These are phyloP conservation scores for Gymnogyps californianus DNA, from an alignment of 2,113 vertebrate genomes.

Conservation along the genomic window DNA sequence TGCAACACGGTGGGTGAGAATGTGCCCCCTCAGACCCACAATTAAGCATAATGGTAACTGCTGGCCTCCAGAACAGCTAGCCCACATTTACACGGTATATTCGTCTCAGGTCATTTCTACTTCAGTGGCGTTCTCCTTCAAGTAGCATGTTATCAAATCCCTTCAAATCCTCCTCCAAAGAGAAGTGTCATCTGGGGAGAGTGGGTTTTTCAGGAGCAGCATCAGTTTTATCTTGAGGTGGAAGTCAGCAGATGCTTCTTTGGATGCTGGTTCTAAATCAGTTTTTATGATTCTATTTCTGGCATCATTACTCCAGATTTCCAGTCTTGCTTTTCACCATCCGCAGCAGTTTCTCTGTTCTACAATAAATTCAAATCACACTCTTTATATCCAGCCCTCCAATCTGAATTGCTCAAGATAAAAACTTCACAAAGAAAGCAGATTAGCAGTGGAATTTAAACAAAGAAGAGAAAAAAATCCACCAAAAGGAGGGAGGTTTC, in stretches of 20 bases:
- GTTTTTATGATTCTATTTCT: slow-evolving; percentile 41
- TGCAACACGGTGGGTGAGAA: neutral
- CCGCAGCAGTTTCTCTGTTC: neutral
- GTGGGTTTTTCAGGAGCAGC: neutral
- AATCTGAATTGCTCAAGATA: neutral
- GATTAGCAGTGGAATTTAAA: neutral
- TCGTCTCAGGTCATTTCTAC: neutral
- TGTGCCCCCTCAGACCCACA: neutral
- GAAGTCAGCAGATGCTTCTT: slow-evolving; percentile 35
- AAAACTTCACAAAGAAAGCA: neutral
- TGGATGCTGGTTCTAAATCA: neutral
- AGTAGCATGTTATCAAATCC: neutral
- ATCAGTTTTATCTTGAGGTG: neutral
- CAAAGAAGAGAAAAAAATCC: neutral
- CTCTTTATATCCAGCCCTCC: neutral
- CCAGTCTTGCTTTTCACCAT: slow-evolving; percentile 10
- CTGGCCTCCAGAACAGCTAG: neutral
- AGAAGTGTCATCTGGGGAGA: neutral
- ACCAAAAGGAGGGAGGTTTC: neutral
- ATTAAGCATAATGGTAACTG: neutral
- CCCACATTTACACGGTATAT: neutral
- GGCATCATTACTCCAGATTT: neutral
- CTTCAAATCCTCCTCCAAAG: neutral
- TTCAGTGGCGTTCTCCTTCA: neutral
- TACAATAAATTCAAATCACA: slow-evolving; percentile 7